These are phyloP conservation scores for Hirundo rustica DNA, from an alignment of 2,797 vertebrate genomes.

Conservation along the genomic window DNA sequence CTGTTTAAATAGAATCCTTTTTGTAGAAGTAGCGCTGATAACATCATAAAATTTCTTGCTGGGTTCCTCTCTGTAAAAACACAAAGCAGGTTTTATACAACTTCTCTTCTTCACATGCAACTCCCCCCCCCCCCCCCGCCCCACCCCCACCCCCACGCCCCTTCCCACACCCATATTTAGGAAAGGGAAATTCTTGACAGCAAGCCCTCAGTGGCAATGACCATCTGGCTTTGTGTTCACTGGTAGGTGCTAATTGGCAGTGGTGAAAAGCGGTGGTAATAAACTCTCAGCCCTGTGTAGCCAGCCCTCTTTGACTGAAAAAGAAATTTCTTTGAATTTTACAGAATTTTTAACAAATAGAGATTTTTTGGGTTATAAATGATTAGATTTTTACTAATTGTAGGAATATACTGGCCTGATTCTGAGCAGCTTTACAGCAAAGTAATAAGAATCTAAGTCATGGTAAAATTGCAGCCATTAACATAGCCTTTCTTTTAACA, in stretches of 20 bases:
- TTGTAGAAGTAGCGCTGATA: constrained; percentile 19
- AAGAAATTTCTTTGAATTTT: constrained; percentile 64
- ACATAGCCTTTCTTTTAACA: constrained; percentile 2
- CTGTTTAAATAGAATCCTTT: constrained; percentile 6
- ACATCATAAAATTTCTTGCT: constrained; percentile 32
- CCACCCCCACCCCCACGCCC: background rate
- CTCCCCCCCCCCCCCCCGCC: background rate
- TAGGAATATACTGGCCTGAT: background rate
- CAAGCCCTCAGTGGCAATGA: constrained; percentile 3
- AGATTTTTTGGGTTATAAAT: constrained; percentile 20
- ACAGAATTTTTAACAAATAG: constrained; percentile 40
- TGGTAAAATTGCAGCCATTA: background rate
- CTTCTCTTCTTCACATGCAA: background rate
- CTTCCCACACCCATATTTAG: background rate
- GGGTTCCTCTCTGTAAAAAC: constrained; percentile 39
- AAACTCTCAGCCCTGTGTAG: constrained; percentile 54
- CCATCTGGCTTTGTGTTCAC: constrained; percentile 54
- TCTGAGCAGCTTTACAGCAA: background rate
- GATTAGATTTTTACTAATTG: background rate
- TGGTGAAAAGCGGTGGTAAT: constrained; percentile 51
- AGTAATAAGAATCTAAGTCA: background rate
- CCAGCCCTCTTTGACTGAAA: constrained; percentile 14
- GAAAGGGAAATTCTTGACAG: constrained; percentile 51
- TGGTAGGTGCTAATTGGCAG: constrained; percentile 69
- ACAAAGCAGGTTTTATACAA: constrained; percentile 27